phyloP scores from a whole-genome alignment of 2,888 invertebrate genomes.

The Leptogaster cylindrica region DNA sequence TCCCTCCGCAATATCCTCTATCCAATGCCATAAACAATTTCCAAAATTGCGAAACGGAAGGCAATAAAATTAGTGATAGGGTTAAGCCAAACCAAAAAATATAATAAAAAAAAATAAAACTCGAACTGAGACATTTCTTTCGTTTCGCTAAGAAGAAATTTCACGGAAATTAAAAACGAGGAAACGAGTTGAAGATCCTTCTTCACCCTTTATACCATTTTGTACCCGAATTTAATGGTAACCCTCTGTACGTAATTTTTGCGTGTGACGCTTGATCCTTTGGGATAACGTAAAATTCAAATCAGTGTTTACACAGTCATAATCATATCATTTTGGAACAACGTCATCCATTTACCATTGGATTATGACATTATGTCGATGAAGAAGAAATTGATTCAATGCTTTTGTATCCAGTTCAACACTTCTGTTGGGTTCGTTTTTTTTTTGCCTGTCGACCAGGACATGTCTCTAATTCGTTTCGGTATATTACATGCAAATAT shows the following conservation, averaged over 20 bases:
- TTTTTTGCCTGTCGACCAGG: neutral
- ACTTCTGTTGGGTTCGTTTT: neutral
- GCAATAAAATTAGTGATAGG: conserved; percentile 41
- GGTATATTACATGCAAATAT: conserved; percentile 39
- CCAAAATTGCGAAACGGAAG: conserved; percentile 31
- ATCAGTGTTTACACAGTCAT: conserved; percentile 16
- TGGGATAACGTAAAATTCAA: neutral
- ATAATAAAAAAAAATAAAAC: no score
- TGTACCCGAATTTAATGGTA: conserved; percentile 21
- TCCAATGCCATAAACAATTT: no score
- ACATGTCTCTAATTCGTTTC: conserved; percentile 18
- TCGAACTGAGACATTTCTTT: neutral
- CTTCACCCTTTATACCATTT: neutral
- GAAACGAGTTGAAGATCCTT: neutral
- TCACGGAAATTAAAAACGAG: conserved; percentile 6
- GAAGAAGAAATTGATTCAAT: neutral
- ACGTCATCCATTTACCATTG: neutral
- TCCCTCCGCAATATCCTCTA: no score
- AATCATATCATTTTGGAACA: conserved; percentile 7
- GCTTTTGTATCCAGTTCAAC: neutral
- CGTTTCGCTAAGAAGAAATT: conserved; percentile 10
- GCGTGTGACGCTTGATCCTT: neutral
- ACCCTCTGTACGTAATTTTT: conserved; percentile 6
- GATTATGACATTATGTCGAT: neutral
- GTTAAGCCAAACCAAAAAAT: neutral